phyloP scores from a whole-genome alignment of 2,797 vertebrate genomes.

The Rhinophrynus dorsalis region DNA sequence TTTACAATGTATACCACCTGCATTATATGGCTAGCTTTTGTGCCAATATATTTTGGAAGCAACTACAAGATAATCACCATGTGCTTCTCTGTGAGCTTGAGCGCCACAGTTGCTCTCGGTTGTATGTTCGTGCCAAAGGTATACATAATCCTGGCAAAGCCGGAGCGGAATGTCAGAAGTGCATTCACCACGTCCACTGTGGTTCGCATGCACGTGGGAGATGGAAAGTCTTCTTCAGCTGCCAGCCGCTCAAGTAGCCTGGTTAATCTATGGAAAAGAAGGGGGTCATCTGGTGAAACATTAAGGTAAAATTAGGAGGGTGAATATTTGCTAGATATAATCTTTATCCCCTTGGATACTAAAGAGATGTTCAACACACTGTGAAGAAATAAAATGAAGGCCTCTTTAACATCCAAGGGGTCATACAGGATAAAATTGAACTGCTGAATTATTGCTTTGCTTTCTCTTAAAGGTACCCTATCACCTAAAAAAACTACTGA shows the following conservation, averaged over 20 bases:
- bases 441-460: too few relatives aligned
- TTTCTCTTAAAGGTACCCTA: too few relatives aligned
- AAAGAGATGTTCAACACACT: too few relatives aligned
- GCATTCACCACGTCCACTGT: slow-evolving; percentile 96
- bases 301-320: slow-evolving; percentile 76
- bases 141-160: slow-evolving; percentile 97
- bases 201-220: slow-evolving; percentile 97
- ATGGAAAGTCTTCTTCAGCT: slow-evolving; percentile 90
- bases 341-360: too few relatives aligned
- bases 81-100: slow-evolving; percentile 97
- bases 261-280: slow-evolving; percentile 93
- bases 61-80: slow-evolving; percentile 99
- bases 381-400: too few relatives aligned
- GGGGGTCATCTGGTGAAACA: slow-evolving; percentile 92
- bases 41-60: slow-evolving; percentile 98
- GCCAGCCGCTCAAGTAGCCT: slow-evolving; percentile 94
- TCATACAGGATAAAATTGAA: too few relatives aligned
- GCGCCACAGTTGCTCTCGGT: slow-evolving; percentile 92
- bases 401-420: too few relatives aligned
- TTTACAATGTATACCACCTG: slow-evolving; percentile 99
- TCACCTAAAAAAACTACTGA: too few relatives aligned
- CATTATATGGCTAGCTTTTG: slow-evolving; percentile 97
- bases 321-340: too few relatives aligned
- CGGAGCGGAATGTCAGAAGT: slow-evolving; percentile 94
- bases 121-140: slow-evolving; percentile 99